Percentiles rank a stretch among this genome's conserved stretches.
phyloP scores from a whole-genome alignment of 2,113 vertebrate genomes.

The Bagarius yarrelli region DNA sequence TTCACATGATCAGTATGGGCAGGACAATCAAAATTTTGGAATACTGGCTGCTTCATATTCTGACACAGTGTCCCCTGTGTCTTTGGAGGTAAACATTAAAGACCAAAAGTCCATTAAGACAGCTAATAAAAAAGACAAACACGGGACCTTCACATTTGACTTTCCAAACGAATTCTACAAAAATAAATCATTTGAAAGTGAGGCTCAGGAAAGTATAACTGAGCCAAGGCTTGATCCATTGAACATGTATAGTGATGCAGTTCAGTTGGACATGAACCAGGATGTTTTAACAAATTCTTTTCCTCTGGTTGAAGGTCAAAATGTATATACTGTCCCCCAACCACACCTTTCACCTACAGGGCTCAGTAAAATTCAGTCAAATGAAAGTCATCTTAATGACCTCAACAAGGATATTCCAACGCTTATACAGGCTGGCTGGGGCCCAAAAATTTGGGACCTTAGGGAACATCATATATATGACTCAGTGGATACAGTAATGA shows the following conservation, averaged over 20 bases:
- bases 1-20: slow-evolving; percentile 6
- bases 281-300: not conserved
- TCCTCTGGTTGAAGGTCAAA: not conserved
- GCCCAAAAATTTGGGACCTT: not conserved
- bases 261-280: not conserved
- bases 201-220: not conserved
- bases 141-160: slow-evolving; percentile 60
- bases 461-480: slow-evolving; percentile 15
- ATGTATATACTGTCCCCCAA: not conserved
- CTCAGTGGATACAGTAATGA: not conserved
- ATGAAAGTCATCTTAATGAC: not conserved
- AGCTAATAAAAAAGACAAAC: not conserved
- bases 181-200: slow-evolving; percentile 12
- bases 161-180: slow-evolving; percentile 45
- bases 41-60: not conserved
- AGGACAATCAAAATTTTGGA: slow-evolving; percentile 14
- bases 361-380: not conserved
- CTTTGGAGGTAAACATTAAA: not conserved
- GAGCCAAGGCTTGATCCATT: not conserved
- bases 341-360: not conserved
- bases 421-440: slow-evolving; percentile 30
- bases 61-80: not conserved
- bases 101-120: not conserved
- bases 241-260: not conserved
- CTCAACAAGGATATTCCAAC: slow-evolving; percentile 34